These are phyloP conservation scores for Litocranius walleri DNA, from an alignment of 2,113 vertebrate genomes.

Conservation along the genomic window DNA sequence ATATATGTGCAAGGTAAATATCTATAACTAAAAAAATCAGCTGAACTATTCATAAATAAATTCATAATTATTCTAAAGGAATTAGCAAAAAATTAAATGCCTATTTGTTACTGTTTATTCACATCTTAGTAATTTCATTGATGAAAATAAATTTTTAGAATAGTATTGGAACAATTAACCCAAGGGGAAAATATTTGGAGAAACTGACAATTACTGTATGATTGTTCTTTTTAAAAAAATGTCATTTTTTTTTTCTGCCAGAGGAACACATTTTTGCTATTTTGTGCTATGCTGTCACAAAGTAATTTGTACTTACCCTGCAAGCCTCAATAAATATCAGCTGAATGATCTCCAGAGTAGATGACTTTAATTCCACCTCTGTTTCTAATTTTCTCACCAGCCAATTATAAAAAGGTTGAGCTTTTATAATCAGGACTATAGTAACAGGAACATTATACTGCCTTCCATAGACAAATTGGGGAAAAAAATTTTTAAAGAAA, in stretches of 20 bases:
- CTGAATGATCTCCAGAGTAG: constrained; percentile 16
- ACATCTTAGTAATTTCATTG: background rate
- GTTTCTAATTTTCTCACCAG: constrained; percentile 38
- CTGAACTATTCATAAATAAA: constrained; percentile 17
- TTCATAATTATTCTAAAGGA: background rate
- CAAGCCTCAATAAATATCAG: background rate
- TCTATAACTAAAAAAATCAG: background rate
- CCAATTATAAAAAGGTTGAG: constrained; percentile 18
- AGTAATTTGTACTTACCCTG: background rate
- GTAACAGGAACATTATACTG: background rate
- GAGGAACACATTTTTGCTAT: background rate
- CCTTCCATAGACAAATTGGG: background rate
- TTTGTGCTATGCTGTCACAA: constrained; percentile 5
- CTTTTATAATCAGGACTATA: background rate
- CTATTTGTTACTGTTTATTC: background rate
- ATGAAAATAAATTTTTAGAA: background rate
- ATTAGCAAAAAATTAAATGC: background rate
- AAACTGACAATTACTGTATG: constrained; percentile 27
- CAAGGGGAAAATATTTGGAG: background rate
- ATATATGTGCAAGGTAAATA: background rate
- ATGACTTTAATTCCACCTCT: constrained; percentile 29
- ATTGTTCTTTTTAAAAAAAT: background rate
- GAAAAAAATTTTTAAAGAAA: background rate
- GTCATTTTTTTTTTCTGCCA: constrained; percentile 11
- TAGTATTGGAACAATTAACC: background rate